Evolutionary conservation across 2,888 invertebrate genomes (phyloP).

Genomic region (Ichneumoninae sp.): DNA sequence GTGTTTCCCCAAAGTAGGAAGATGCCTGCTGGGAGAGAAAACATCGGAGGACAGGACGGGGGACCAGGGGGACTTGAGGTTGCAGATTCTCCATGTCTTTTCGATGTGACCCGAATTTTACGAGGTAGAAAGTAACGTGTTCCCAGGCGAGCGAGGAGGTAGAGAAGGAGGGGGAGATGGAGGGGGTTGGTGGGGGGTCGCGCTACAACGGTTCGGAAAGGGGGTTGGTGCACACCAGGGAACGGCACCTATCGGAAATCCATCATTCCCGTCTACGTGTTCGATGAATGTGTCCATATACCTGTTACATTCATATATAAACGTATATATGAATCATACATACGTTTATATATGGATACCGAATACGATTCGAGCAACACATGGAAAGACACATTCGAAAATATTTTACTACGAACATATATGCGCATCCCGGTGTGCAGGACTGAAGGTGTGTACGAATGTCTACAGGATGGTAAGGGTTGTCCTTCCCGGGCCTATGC

Average conservation of each 20-base stretch:
- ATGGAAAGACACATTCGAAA: slow-evolving; percentile 1
- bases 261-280: slow-evolving; percentile 61
- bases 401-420: background rate
- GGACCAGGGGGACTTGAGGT: background rate
- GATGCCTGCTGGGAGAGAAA: slow-evolving; percentile 29
- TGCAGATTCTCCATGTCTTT: slow-evolving; percentile 44
- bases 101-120: slow-evolving; percentile 59
- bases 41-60: background rate
- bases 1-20: slow-evolving; percentile 36
- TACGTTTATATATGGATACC: background rate
- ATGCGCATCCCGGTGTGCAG: slow-evolving; percentile 6
- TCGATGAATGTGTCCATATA: slow-evolving; percentile 45
- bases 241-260: slow-evolving; percentile 63
- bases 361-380: slow-evolving; percentile 1
- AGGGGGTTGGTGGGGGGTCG: slow-evolving; percentile 22
- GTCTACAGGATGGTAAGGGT: background rate
- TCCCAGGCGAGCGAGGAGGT: slow-evolving; percentile 8
- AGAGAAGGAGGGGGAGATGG: slow-evolving; percentile 35
- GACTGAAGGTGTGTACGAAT: background rate
- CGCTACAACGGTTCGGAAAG: slow-evolving; percentile 30
- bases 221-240: slow-evolving; percentile 26
- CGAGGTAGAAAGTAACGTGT: slow-evolving; percentile 57
- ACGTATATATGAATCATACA: slow-evolving; percentile 15
- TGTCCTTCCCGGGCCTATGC: background rate
- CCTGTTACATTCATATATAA: slow-evolving; percentile 29